These are phyloP conservation scores for Himalopsyche phryganea DNA, from an alignment of 1,140 invertebrate genomes.

Conservation along the genomic window DNA sequence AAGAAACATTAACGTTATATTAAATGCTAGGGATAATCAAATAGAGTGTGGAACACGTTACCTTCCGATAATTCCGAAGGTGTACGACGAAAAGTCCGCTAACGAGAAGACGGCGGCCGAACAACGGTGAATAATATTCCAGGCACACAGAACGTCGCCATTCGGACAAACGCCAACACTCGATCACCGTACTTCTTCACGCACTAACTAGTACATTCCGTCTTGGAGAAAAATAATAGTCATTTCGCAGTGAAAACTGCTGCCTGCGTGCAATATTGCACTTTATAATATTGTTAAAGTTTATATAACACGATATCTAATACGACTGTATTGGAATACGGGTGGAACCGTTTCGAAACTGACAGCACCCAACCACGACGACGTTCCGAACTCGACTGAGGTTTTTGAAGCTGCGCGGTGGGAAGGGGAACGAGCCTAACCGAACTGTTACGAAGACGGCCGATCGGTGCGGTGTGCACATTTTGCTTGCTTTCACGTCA, in stretches of 20 bases:
- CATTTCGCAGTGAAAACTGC: neutral
- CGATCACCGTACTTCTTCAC: neutral
- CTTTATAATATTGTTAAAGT: slow-evolving; percentile 21
- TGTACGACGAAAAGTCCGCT: slow-evolving; percentile 15
- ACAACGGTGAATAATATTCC: slow-evolving; percentile 25
- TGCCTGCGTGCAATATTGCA: slow-evolving; percentile 1
- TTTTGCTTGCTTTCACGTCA: slow-evolving; percentile 23
- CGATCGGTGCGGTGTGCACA: slow-evolving; percentile 19
- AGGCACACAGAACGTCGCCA: slow-evolving; percentile 21
- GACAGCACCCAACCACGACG: slow-evolving; percentile 7
- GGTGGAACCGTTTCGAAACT: slow-evolving; percentile 5
- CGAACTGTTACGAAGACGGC: slow-evolving; percentile 11
- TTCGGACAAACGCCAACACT: slow-evolving; percentile 10
- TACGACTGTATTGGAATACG: slow-evolving; percentile 15
- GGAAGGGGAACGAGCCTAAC: slow-evolving; percentile 1
- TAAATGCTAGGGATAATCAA: no score
- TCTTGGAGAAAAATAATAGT: slow-evolving; percentile 6
- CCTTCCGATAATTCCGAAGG: slow-evolving; percentile 9
- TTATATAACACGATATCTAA: slow-evolving; percentile 26
- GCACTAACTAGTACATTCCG: slow-evolving; percentile 12
- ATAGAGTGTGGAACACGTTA: slow-evolving; percentile 11
- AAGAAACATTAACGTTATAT: neutral
- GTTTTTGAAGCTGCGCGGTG: slow-evolving; percentile 4
- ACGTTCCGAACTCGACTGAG: slow-evolving; percentile 26
- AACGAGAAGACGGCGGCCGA: slow-evolving; percentile 16